Conservation (phyloP, 2,888 invertebrate species). For the Copidosoma aretas region DNA sequence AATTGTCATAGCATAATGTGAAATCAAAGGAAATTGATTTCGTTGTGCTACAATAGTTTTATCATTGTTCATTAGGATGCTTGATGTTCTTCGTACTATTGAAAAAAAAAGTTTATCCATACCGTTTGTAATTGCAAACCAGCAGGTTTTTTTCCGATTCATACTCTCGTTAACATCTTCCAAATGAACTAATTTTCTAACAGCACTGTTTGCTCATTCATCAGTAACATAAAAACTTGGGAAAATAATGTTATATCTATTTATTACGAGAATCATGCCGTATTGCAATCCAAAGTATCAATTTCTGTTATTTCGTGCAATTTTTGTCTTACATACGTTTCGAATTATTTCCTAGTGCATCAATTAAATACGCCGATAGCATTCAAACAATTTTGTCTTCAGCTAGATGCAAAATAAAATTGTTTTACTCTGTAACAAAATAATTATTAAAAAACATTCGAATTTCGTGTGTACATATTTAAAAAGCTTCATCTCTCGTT, state of each 20-base stretch:
- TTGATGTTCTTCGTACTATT: slow-evolving; percentile 28
- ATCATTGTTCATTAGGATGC: slow-evolving; percentile 24
- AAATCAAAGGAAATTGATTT: slow-evolving; percentile 40
- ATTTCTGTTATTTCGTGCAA: slow-evolving; percentile 43
- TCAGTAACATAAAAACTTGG: slow-evolving; percentile 52
- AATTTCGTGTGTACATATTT: slow-evolving; percentile 45
- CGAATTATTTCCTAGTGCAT: slow-evolving; percentile 30
- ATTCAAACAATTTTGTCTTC: slow-evolving; percentile 36
- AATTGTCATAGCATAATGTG: slow-evolving; percentile 40
- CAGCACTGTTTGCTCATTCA: slow-evolving; percentile 52
- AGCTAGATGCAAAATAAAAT: slow-evolving; percentile 39
- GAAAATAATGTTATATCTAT: slow-evolving; percentile 46
- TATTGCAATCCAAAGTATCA: slow-evolving; percentile 51
- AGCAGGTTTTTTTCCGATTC: slow-evolving; percentile 11
- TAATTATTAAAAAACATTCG: slow-evolving; percentile 48
- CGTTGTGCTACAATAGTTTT: slow-evolving; percentile 36
- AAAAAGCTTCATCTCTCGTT: slow-evolving; percentile 44
- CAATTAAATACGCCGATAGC: slow-evolving; percentile 42
- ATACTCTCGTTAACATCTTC: slow-evolving; percentile 30
- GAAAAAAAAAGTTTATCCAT: slow-evolving; percentile 44
- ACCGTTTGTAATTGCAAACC: slow-evolving; percentile 13
- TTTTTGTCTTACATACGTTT: slow-evolving; percentile 31
- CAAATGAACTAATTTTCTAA: slow-evolving; percentile 47
- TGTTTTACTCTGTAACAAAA: slow-evolving; percentile 14
- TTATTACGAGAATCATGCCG: slow-evolving; percentile 40